Base-by-base conservation (phyloP, 1,140 invertebrate genomes). In the Limonius californicus region DNA sequence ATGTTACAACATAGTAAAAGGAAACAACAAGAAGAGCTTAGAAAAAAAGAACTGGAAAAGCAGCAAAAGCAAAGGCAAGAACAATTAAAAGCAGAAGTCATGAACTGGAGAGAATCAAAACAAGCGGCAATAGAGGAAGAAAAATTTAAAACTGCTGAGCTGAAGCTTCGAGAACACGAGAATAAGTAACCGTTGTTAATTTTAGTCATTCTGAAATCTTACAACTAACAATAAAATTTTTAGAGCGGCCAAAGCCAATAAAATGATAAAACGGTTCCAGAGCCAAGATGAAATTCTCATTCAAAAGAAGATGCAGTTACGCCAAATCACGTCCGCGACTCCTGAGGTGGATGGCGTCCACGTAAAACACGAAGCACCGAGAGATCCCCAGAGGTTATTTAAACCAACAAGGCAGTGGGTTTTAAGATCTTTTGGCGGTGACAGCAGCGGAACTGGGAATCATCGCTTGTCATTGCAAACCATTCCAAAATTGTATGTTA, bases 401-500 rank as follows among this genome's bases (percentile, higher is more conserved):
- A 67, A 72, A 61, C 71, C 74, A 2, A 76, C 74, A 6, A 59
- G 70, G 39, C 72, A 71, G 55, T 76, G 74, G 74, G 60, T 69
- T 18, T 61, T 62, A 7, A 67, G 63, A 60, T 61, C 70, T 18
- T 63, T 59, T 54, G 61, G 54, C 21, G 54, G 57, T 14, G 45
- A 55, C 6, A 55, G 1, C 9, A 14, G 19, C 3, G 4, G 15
- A 15, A 21, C 8, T 39, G 2, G 2, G 18, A 11, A 11, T 2
- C 27, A 23, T 8, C n/a, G n/a, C n/a, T n/a, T n/a, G n/a, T n/a
- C n/a, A n/a, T 27, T 30, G 20, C 43, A 54, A 43, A 50, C 8
- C 18, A 19, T 73, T 57, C 69, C 67, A 35, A 74, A 70, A 64
- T 58, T 74, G 62, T 68, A 69, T 64, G 65, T 65, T n/a, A n/a